Evolutionary conservation across 2,113 vertebrate species (phyloP).

Genomic region (Pipra filicauda): DNA sequence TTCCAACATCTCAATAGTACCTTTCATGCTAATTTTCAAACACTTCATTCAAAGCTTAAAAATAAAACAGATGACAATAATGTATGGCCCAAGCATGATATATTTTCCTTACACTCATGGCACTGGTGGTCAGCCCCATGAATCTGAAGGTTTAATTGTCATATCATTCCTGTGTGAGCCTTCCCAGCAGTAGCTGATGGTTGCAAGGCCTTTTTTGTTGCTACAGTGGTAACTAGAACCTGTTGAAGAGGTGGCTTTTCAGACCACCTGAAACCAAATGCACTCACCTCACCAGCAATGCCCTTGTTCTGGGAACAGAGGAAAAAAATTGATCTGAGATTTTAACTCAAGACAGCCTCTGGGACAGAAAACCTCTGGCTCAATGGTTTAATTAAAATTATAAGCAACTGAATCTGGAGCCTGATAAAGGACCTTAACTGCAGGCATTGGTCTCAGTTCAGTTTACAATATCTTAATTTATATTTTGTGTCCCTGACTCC

Average conservation of each 20-base stretch:
- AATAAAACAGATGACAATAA: neutral
- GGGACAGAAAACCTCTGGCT: neutral
- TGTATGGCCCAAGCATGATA: neutral
- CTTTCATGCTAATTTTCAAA: neutral
- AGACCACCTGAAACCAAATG: neutral
- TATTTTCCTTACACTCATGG: neutral
- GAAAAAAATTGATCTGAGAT: neutral
- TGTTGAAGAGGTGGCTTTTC: neutral
- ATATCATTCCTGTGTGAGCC: neutral
- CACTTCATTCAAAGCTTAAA: neutral
- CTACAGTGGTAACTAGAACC: neutral
- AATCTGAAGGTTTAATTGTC: neutral
- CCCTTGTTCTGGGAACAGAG: neutral
- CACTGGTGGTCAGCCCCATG: neutral
- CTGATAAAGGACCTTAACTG: neutral
- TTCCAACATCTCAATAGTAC: neutral
- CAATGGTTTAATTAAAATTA: neutral
- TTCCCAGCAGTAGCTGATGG: neutral
- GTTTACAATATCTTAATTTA: neutral
- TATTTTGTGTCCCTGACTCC: neutral
- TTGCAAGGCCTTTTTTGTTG: neutral
- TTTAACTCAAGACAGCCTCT: neutral
- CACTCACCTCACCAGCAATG: neutral
- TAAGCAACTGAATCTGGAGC: neutral
- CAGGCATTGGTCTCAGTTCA: neutral